phyloP scores from a whole-genome alignment of 2,113 vertebrate genomes.

The Sterna hirundo region DNA sequence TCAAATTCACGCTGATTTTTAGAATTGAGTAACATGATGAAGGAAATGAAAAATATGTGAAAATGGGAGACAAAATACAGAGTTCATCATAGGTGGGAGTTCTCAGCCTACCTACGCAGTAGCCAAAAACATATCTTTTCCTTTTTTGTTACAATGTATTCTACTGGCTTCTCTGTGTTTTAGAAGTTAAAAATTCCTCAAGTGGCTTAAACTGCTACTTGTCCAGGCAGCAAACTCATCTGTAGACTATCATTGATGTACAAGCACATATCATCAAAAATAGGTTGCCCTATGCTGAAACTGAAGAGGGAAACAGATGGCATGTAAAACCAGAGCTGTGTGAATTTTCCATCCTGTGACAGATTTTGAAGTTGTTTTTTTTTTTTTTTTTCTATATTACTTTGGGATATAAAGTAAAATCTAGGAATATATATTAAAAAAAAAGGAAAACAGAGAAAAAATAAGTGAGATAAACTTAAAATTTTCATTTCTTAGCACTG shows the following conservation, averaged over 20 bases:
- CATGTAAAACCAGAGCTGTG: neutral
- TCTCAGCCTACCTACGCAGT: neutral
- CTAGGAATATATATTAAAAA: neutral
- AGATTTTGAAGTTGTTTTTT: neutral
- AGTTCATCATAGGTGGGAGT: neutral
- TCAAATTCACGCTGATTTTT: neutral
- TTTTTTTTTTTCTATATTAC: neutral
- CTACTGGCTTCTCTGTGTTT: neutral
- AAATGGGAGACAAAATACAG: neutral
- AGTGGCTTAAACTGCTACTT: neutral
- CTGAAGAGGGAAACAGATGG: conserved; percentile 17
- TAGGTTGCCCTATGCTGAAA: neutral
- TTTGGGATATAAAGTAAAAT: neutral
- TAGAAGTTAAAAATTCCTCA: neutral
- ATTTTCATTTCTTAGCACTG: neutral
- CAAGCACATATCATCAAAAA: neutral
- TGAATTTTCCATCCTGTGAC: conserved; percentile 11
- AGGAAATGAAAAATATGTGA: neutral
- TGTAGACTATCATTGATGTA: neutral
- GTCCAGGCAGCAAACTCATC: neutral
- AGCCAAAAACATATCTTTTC: neutral
- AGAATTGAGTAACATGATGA: neutral
- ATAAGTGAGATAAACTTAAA: neutral
- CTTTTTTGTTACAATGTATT: neutral
- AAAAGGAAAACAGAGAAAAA: neutral